Conservation (phyloP, 1,140 invertebrate species). For the Euwallacea fornicatus region DNA sequence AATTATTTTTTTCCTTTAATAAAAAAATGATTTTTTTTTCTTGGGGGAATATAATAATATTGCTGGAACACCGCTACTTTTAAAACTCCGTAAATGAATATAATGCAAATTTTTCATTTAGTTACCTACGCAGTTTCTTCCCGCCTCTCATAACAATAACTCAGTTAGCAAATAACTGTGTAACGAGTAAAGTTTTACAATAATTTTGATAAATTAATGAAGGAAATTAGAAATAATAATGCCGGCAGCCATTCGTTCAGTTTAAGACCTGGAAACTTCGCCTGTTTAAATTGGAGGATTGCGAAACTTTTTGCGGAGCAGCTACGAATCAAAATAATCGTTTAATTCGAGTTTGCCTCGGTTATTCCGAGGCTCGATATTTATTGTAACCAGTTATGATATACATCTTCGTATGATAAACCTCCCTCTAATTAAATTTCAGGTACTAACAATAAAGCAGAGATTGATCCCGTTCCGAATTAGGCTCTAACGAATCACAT, state of each 20-base stretch:
- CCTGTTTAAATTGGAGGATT: conserved; percentile 27
- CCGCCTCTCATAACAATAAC: conserved; percentile 17
- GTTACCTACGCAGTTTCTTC: no score
- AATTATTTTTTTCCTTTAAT: no score
- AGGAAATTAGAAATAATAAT: conserved; percentile 38
- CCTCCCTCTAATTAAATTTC: background rate
- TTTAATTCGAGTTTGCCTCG: conserved; percentile 7
- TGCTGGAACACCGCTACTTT: no score
- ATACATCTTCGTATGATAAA: background rate
- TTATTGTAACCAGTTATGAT: background rate
- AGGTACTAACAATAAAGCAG: background rate
- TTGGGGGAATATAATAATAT: no score
- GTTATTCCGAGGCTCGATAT: background rate
- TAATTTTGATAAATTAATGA: conserved; percentile 39
- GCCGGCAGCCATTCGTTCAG: conserved; percentile 28
- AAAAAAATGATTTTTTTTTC: no score
- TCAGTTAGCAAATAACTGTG: conserved; percentile 28
- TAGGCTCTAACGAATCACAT: conserved; percentile 15
- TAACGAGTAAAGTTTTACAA: conserved; percentile 31
- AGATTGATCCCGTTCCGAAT: conserved; percentile 9
- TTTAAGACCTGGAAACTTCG: conserved; percentile 31
- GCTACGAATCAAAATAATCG: conserved; percentile 30
- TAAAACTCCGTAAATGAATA: no score
- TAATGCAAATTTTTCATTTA: no score
- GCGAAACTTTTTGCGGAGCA: conserved; percentile 23